Evolutionary conservation across 2,797 vertebrate genomes (phyloP), one percentile per base, ranked within the genome.

Genomic region (Karalla daura): DNA sequence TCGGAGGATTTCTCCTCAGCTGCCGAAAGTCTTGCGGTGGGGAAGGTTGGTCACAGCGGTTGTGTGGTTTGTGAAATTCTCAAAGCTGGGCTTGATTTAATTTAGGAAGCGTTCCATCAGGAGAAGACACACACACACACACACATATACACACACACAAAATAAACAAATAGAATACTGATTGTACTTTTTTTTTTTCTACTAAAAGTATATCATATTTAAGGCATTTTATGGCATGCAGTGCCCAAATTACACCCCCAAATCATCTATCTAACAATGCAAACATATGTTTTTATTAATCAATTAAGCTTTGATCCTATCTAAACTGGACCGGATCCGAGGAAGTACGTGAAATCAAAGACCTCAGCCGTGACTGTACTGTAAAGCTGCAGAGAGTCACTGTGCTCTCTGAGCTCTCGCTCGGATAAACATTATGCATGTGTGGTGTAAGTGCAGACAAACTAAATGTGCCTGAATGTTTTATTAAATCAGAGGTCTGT

Each of bases 51-150:
- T 79, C 75, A 32, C 67, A 36, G 78, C 28, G 66, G 47, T 70
- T 70, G 52, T 78, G 74, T 63, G 59, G 63, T 77, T 80, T 79
- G 47, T 72, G 46, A 47, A 60, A 37, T 41, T 40, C 66, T 58
- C 61, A 18, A n/a, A 33, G 54, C 36, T 14, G 40, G 30, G 27
- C 55, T 71, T 54, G 46, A 62, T 73, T 67, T 69, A 46, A 76
- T 83, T 75, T 53, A 44, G 49, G 37, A 67, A 58, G 37, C 2
- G 2, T 35, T 71, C 13, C 33, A 45, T 47, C 6, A 28, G 39
- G 17, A 60, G 36, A 30, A n/a, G 23, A 28, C 52, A 53, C n/a
- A n/a, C n/a, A n/a, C n/a, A n/a, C n/a, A n/a, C n/a, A n/a, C n/a
- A n/a, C n/a, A n/a, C n/a, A n/a, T n/a, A n/a, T n/a, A 52, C 67